These are phyloP conservation scores for Zoanthus solanderi DNA, from an alignment of 92 coral and sea anemone genomes.

Conservation along the genomic window DNA sequence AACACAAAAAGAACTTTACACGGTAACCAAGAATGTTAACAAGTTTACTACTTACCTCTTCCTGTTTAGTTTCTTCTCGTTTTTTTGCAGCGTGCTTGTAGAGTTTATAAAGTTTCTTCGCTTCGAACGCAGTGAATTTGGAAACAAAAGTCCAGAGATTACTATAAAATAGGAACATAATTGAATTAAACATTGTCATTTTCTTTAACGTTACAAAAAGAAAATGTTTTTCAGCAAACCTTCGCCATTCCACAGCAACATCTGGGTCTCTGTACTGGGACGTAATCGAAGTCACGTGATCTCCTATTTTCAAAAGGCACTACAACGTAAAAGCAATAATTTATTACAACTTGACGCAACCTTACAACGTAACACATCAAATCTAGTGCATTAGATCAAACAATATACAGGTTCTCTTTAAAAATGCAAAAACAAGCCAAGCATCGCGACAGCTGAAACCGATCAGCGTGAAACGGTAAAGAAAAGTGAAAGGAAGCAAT, in stretches of 20 bases:
- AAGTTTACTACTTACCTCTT: conserved; percentile 55
- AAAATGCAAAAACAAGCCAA: background rate
- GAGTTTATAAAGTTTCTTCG: conserved; percentile 87
- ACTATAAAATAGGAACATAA: conserved; percentile 57
- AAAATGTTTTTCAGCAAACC: conserved; percentile 47
- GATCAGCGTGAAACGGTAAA: too few species aligned
- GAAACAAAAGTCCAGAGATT: conserved; percentile 98
- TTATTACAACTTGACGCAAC: background rate
- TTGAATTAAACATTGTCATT: background rate
- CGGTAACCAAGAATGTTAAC: background rate
- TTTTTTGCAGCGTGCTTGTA: conserved; percentile 95
- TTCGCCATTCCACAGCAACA: conserved; percentile 88
- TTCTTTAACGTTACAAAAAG: too few species aligned
- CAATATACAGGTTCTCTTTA: too few species aligned
- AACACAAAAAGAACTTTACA: background rate
- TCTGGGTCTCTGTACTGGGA: conserved; percentile 88
- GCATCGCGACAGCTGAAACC: background rate
- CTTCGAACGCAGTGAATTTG: conserved; percentile 95
- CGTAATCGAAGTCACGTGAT: conserved; percentile 89
- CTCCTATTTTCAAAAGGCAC: conserved; percentile 96
- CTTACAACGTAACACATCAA: background rate
- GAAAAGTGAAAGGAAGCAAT: too few species aligned
- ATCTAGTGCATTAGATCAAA: too few species aligned
- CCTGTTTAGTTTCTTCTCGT: conserved; percentile 80
- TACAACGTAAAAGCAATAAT: conserved; percentile 38